phyloP scores from a whole-genome alignment of 1,140 invertebrate species.

The Drepana arcuata region DNA sequence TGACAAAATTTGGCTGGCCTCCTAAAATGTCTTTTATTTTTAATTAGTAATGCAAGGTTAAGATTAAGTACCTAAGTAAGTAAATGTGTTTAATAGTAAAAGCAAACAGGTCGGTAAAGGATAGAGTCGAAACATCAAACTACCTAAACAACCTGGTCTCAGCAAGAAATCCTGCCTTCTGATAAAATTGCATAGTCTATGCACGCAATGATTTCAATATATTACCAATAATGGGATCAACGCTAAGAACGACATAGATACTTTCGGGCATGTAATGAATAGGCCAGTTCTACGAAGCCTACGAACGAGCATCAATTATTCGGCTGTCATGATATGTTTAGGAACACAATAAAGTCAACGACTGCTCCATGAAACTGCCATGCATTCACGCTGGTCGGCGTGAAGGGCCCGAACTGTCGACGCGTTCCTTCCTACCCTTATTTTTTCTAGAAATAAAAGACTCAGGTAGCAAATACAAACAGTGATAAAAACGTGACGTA shows the following conservation, averaged over 20 bases:
- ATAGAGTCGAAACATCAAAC: too few relatives aligned
- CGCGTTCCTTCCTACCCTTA: constrained; percentile 37
- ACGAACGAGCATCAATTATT: constrained; percentile 35
- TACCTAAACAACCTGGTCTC: too few relatives aligned
- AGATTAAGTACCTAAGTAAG: too few relatives aligned
- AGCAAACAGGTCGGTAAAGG: too few relatives aligned
- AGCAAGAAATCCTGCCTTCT: constrained; percentile 2
- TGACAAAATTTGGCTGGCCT: too few relatives aligned
- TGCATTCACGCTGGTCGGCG: constrained; percentile 26
- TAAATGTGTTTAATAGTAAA: too few relatives aligned
- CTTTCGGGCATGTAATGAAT: neutral
- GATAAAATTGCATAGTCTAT: too few relatives aligned
- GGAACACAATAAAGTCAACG: constrained; percentile 40
- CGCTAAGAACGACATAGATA: too few relatives aligned
- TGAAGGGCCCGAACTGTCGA: constrained; percentile 30
- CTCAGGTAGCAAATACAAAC: constrained; percentile 66
- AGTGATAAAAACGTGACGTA: constrained; percentile 62
- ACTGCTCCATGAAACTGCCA: constrained; percentile 39
- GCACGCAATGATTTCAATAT: too few relatives aligned
- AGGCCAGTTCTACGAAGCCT: constrained; percentile 10
- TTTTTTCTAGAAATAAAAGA: constrained; percentile 41
- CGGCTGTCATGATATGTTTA: constrained; percentile 29
- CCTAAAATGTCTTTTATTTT: too few relatives aligned
- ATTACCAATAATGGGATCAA: too few relatives aligned
- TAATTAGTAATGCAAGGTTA: too few relatives aligned